phyloP scores from a whole-genome alignment of 1,140 invertebrate genomes.

The Drosophila asahinai region DNA sequence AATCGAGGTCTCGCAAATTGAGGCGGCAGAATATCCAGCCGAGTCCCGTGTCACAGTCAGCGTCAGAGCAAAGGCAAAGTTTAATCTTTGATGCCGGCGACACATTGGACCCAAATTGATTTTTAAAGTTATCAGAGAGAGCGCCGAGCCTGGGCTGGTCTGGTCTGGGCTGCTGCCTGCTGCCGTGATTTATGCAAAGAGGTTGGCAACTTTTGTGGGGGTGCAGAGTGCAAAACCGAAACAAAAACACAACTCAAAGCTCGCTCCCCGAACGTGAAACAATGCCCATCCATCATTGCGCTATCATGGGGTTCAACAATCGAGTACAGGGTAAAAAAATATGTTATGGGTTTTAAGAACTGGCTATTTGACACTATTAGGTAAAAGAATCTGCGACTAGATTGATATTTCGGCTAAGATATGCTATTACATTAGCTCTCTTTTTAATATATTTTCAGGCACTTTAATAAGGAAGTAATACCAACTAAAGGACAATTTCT shows the following conservation, averaged over 20 bases:
- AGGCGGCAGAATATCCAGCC: constrained; percentile 13
- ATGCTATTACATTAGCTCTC: no score
- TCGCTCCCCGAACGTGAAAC: constrained; percentile 24
- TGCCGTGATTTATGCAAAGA: constrained; percentile 57
- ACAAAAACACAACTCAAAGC: constrained; percentile 46
- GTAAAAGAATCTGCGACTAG: not conserved
- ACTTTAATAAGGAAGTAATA: not conserved
- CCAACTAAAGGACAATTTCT: constrained; percentile 4
- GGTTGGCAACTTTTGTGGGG: constrained; percentile 36
- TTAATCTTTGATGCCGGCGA: constrained; percentile 54
- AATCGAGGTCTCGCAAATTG: constrained; percentile 47
- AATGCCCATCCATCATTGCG: constrained; percentile 47
- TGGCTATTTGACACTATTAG: no score
- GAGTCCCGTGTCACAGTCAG: constrained; percentile 29
- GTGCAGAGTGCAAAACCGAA: constrained; percentile 51
- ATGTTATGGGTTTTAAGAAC: no score
- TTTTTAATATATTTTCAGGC: not conserved
- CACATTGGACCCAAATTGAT: constrained; percentile 59
- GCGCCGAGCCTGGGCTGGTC: not conserved
- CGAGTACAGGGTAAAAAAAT: not conserved
- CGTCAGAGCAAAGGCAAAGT: constrained; percentile 24
- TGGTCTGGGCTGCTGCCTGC: not conserved
- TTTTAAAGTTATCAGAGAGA: constrained; percentile 52
- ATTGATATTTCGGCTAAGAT: not conserved
- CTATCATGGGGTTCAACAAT: constrained; percentile 28